phyloP scores from a whole-genome alignment of 2,888 invertebrate species.

The Lumbricus terrestris region DNA sequence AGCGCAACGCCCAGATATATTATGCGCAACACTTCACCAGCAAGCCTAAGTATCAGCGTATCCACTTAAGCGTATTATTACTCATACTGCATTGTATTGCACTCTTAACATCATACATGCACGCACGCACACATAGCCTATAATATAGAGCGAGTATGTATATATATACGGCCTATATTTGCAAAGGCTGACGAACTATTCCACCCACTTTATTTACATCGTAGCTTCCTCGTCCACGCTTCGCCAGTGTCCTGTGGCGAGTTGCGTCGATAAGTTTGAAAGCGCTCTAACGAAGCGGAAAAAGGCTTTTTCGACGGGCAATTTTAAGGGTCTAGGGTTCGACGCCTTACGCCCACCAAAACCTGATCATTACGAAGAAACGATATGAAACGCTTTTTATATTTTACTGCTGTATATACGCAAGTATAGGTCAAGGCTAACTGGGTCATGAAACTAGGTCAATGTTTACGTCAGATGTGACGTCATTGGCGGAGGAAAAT shows the following conservation, averaged over 20 bases:
- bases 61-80: neutral
- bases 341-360: neutral
- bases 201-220: slow-evolving; percentile 3
- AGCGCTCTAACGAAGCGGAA: neutral
- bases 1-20: neutral
- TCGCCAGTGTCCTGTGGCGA: neutral
- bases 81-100: neutral
- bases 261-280: neutral
- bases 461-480: slow-evolving; percentile 17
- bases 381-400: slow-evolving; percentile 3
- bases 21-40: neutral
- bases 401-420: neutral
- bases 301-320: neutral
- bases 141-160: neutral
- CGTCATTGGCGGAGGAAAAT: slow-evolving; percentile 13
- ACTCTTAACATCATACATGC: neutral
- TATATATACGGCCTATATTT: neutral
- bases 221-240: slow-evolving; percentile 3
- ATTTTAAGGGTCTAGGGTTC: neutral
- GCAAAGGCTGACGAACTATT: neutral
- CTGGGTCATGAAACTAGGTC: slow-evolving; percentile 11
- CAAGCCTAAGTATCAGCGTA: neutral
- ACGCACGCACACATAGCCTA: neutral
- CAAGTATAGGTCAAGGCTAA: slow-evolving; percentile 15
- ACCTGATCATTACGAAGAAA: neutral